Percentiles rank a stretch among this genome's conserved stretches.
phyloP scores from a whole-genome alignment of 92 coral and sea anemone species.

The Parazoanthus swiftii region DNA sequence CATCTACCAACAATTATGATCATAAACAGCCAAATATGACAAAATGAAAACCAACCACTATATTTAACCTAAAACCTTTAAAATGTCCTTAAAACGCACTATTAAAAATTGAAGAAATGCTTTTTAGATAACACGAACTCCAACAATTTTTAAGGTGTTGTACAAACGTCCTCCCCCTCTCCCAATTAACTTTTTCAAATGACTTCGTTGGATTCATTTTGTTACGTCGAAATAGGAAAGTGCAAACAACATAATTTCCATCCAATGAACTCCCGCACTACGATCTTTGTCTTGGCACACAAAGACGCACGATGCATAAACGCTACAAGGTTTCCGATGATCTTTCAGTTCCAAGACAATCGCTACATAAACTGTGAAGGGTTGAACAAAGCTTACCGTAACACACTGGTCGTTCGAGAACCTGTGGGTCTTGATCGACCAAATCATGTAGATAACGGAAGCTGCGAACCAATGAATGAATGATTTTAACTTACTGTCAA shows the following conservation, averaged over 20 bases:
- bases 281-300: background rate
- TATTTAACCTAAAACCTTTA: too few relatives aligned
- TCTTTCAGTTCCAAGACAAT: background rate
- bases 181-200: too few relatives aligned
- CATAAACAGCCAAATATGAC: too few relatives aligned
- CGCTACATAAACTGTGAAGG: background rate
- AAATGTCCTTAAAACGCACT: too few relatives aligned
- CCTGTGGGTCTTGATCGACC: constrained; percentile 93
- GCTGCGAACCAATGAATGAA: constrained; percentile 49
- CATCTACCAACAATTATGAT: background rate
- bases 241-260: background rate
- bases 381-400: constrained; percentile 47
- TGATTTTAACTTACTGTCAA: background rate
- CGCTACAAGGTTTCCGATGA: too few relatives aligned
- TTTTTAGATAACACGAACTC: too few relatives aligned
- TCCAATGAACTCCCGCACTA: too few relatives aligned
- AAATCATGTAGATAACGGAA: constrained; percentile 95
- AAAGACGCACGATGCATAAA: too few relatives aligned
- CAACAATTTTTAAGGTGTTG: too few relatives aligned
- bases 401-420: constrained; percentile 57
- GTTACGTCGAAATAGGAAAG: background rate
- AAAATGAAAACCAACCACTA: too few relatives aligned
- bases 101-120: too few relatives aligned
- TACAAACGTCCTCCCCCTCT: too few relatives aligned
- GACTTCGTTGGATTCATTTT: background rate